phyloP scores from a whole-genome alignment of 2,888 invertebrate species.

The Pseudanteris insignis region DNA sequence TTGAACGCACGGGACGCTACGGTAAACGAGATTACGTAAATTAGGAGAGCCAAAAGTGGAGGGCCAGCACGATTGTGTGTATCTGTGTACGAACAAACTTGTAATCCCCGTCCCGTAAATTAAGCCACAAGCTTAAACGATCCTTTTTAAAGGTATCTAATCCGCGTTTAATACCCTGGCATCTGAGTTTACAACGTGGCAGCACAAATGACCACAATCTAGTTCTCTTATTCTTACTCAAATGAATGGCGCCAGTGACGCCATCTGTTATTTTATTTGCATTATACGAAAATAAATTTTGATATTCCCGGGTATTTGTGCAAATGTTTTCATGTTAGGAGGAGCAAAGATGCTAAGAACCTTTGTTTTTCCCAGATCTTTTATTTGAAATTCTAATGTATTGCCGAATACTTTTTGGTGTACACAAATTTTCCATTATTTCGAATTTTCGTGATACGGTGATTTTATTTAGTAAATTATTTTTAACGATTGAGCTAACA shows the following conservation, averaged over 20 bases:
- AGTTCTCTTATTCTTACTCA: slow-evolving; percentile 17
- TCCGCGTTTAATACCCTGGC: slow-evolving; percentile 53
- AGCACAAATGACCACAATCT: slow-evolving; percentile 33
- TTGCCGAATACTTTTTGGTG: too few species aligned
- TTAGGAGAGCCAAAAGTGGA: slow-evolving; percentile 41
- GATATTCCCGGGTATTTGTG: too few species aligned
- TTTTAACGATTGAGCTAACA: too few species aligned
- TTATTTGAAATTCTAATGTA: too few species aligned
- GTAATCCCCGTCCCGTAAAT: slow-evolving; percentile 57
- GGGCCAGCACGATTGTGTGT: slow-evolving; percentile 45
- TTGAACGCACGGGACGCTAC: slow-evolving; percentile 37
- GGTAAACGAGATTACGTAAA: slow-evolving; percentile 47
- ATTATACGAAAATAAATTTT: too few species aligned
- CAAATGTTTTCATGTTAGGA: too few species aligned
- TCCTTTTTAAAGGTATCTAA: slow-evolving; percentile 57
- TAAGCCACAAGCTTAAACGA: slow-evolving; percentile 57
- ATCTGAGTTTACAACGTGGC: slow-evolving; percentile 46
- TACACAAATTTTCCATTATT: too few species aligned
- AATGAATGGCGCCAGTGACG: background rate
- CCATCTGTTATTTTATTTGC: background rate
- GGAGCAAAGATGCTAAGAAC: too few species aligned
- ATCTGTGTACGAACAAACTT: slow-evolving; percentile 49
- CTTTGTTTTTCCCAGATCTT: too few species aligned
- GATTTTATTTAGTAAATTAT: too few species aligned
- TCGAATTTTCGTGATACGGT: too few species aligned